Base-by-base conservation (phyloP, 1,140 invertebrate genomes). In the Antheraea mylitta region DNA sequence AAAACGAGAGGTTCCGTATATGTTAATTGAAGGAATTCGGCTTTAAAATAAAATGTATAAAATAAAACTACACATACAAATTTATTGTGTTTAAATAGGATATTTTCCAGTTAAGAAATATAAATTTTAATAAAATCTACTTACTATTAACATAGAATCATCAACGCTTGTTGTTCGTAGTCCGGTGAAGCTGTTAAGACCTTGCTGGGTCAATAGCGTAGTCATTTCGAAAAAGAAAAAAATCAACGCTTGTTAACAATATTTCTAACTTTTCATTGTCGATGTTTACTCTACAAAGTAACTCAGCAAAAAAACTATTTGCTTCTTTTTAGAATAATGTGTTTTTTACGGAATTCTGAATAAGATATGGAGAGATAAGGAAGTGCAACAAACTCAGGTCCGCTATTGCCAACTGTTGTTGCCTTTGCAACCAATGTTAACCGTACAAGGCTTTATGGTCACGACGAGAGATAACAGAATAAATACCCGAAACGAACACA, bases 381-480 rank as follows among this genome's bases (percentile, higher is more conserved):
- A 69, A 63, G 73, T 70, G 73, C 73, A 74, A 74, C 73, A 74
- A 74, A 74, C 73, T 74, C 64, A 48, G 67, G 58, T 65, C 60
- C 19, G 45, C 69, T 53, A 63, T 71, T 45, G 69, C 66, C 62
- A 70, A 74, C 68, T 73, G 68, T 70, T 70, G 13, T 22, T n/a
- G n/a, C n/a, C 66, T 62, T 45, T 9, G 18, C 58, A 18, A 42
- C 64, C 58, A 63, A 58, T 70, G 16, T 13, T 53, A 53, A 53
- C 45, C 45, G 62, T 58, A 66, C 38, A 62, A 45, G 64, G 69
- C 58, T 70, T 48, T 66, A 69, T 58, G 18, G 38, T 7, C 1
- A 8, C 30, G 30, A 53, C 18, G 19, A 58, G 45, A 64, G 36
- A 18, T 64, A 37, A 38, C 22, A 65, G 59, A 65, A 66, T 36